Base-by-base conservation (phyloP, 2,888 invertebrate genomes). In the Bimastos eiseni region DNA sequence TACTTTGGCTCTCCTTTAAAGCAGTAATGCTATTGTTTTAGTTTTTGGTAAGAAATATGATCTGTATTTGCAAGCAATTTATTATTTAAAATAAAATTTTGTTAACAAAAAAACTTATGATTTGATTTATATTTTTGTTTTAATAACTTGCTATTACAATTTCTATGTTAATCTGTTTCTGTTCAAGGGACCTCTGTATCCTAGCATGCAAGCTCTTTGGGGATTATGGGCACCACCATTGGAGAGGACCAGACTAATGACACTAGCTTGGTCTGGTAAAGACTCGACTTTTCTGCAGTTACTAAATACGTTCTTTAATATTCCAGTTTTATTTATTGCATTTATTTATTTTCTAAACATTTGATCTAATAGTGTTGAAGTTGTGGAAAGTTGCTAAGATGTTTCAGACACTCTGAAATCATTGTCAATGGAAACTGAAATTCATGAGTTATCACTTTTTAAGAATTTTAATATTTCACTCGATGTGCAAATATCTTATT, bases 111-210 rank as follows among this genome's bases (percentile, higher is more conserved):
- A n/a, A n/a, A n/a, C n/a, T n/a, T n/a, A n/a, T n/a, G n/a, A n/a
- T n/a, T n/a, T n/a, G n/a, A n/a, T n/a, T n/a, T n/a, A n/a, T n/a
- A 49, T 24, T 24, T 49, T 49, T 21, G 1, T 24, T 49, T 49
- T 4, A 24, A 24, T 3, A 49, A 3, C 4, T 49, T 49, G 24
- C 24, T 21, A 11, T 41, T 41, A 49, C 49, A n/a, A n/a, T n/a
- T 70, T 70, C 30, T 70, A 70, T 70, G 70, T n/a, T 70, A 8
- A n/a, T 70, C 30, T 70, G 13, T 70, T 70, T 70, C n/a, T 70
- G n/a, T 70, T 90, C n/a, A 34, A 91, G 91, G 91, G 91, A 38
- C 89, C 90, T 15, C 83, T 91, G 0, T 90, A 88, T 38, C 91
- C 91, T 15, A 89, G 91, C 21, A 91, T 89, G 33, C 83, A 91